Conservation (phyloP, 2,888 invertebrate genomes). For the Brenthis hecate region DNA sequence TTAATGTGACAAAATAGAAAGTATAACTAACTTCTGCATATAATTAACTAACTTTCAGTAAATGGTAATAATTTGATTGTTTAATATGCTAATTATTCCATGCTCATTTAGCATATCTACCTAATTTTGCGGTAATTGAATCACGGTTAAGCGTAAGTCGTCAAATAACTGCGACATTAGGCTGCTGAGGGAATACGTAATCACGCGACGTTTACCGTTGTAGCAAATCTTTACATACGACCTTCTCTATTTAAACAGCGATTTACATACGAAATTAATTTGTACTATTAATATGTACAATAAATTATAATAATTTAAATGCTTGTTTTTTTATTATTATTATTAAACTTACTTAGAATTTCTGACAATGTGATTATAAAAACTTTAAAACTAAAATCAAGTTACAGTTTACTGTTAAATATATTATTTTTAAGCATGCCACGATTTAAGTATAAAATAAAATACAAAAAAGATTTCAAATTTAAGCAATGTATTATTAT, state of each 20-base stretch:
- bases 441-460: too few species aligned
- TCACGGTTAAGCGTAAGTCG: conserved; percentile 56
- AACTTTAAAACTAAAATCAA: neutral
- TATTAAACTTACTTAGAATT: neutral
- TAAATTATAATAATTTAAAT: neutral
- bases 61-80: conserved; percentile 43
- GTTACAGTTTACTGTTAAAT: too few species aligned
- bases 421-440: too few species aligned
- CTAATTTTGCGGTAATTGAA: conserved; percentile 54
- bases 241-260: conserved; percentile 32
- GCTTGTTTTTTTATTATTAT: too few species aligned
- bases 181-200: conserved; percentile 65
- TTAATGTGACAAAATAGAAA: conserved; percentile 41
- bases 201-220: conserved; percentile 52
- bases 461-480: too few species aligned
- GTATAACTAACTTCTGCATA: conserved; percentile 17
- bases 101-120: conserved; percentile 53
- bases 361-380: neutral
- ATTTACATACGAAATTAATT: conserved; percentile 27
- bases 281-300: conserved; percentile 3
- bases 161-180: conserved; percentile 60
- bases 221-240: conserved; percentile 40
- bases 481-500: too few species aligned
- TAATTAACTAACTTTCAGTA: conserved; percentile 14
- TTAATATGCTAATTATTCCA: conserved; percentile 46